Evolutionary conservation across 1,140 invertebrate genomes (phyloP).

Genomic region (Lepidurus couesii): DNA sequence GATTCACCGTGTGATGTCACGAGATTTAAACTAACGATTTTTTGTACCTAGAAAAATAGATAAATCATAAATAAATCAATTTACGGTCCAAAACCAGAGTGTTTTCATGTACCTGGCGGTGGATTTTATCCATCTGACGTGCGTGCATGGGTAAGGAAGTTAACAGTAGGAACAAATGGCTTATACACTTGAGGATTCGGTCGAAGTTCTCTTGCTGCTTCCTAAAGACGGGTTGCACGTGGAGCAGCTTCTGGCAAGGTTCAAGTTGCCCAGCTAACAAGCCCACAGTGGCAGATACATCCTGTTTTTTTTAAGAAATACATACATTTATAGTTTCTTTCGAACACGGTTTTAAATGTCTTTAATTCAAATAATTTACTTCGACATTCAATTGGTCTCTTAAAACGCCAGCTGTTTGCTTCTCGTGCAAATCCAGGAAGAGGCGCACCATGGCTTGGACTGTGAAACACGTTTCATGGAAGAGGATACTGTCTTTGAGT

Average conservation of each 20-base stretch:
- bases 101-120: slow-evolving; percentile 33
- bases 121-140: slow-evolving; percentile 44
- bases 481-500: slow-evolving; percentile 64
- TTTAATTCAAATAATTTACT: slow-evolving; percentile 37
- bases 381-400: slow-evolving; percentile 48
- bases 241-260: slow-evolving; percentile 46
- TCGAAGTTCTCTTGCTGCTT: slow-evolving; percentile 77
- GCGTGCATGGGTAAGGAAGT: slow-evolving; percentile 54
- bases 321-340: no score
- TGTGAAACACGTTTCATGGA: slow-evolving; percentile 70
- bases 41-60: slow-evolving; percentile 42
- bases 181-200: slow-evolving; percentile 67
- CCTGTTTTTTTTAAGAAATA: not conserved
- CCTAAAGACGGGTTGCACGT: slow-evolving; percentile 61
- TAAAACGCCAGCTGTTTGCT: slow-evolving; percentile 52
- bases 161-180: slow-evolving; percentile 72
- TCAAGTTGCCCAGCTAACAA: not conserved
- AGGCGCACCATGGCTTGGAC: slow-evolving; percentile 70
- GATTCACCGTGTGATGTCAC: slow-evolving; percentile 65
- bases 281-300: not conserved
- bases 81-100: not conserved
- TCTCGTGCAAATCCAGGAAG: slow-evolving; percentile 69
- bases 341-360: no score
- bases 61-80: slow-evolving; percentile 30
- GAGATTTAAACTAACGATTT: slow-evolving; percentile 57